Percentiles rank a stretch among this genome's conserved stretches.
Conservation (phyloP, 1,140 invertebrate genomes). For the Lysiphlebus fabarum region DNA sequence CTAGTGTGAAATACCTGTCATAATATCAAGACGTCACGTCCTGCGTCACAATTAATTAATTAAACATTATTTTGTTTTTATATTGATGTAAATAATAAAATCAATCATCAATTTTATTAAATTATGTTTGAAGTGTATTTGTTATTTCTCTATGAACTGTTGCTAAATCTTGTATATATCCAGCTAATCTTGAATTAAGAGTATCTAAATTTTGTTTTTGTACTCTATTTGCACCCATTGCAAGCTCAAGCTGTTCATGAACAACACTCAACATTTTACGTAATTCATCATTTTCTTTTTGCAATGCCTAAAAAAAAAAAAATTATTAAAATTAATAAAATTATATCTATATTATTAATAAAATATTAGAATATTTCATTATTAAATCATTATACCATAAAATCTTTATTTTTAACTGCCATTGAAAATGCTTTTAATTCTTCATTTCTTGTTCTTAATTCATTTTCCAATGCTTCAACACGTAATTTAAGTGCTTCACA, state of each 20-base stretch:
- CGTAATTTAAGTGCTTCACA: constrained; percentile 66
- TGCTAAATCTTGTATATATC: constrained; percentile 81
- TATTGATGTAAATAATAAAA: no score
- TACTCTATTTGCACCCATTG: constrained; percentile 76
- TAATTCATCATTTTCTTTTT: constrained; percentile 73
- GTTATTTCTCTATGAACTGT: constrained; percentile 81
- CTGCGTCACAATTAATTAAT: constrained; percentile 25
- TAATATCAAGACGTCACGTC: constrained; percentile 21
- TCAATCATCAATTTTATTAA: no score
- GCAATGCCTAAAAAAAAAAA: constrained; percentile 54
- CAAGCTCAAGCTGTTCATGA: constrained; percentile 80
- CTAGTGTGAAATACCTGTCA: neutral
- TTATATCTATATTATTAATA: constrained; percentile 13
- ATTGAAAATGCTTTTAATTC: constrained; percentile 63
- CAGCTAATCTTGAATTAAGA: constrained; percentile 77
- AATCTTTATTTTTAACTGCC: constrained; percentile 55
- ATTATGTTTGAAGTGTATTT: constrained; percentile 75
- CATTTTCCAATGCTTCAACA: constrained; percentile 72
- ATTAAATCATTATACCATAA: constrained; percentile 32
- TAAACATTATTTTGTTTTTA: no score
- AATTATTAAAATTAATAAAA: constrained; percentile 13
- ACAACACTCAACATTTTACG: constrained; percentile 69
- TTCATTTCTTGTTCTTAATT: constrained; percentile 75
- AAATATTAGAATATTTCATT: no score
- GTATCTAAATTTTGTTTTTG: constrained; percentile 81